Base-by-base conservation (phyloP, 2,797 vertebrate species). In the Pantherophis alleghaniensis region DNA sequence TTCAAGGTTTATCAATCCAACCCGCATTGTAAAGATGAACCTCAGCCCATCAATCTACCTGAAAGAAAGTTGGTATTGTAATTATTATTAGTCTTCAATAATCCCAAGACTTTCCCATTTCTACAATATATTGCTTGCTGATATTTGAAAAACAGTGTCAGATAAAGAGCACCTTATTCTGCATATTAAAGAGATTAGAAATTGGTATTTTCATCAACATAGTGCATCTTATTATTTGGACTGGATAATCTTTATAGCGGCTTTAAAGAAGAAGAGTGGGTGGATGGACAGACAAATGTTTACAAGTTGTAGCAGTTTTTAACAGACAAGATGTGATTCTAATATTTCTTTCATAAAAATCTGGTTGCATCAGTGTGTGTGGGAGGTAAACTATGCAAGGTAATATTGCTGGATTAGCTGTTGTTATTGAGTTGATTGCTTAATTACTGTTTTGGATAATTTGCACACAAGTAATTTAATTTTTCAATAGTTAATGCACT, bases 301-400 rank as follows among this genome's bases (percentile, higher is more conserved):
- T 74, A 74, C n/a, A 74, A 22, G 37, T 53, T 90, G 14, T 14
- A 66, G 53, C 24, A 86, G 26, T 87, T 90, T 93, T n/a, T 53
- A 90, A 22, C 16, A 66, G 26, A 47, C 24, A 86, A 90, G 88
- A 86, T 10, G 51, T 60, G 24, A 22, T 56, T 47, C 53, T 60
- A 26, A 26, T 66, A 42, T n/a, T 61, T 83, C n/a, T 69, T 37
- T 90, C 10, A 7, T 26, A 90, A 90, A 92, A 92, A 47, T 18
- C 59, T 93, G 32, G 83, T 57, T 90, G 32, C 59, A 37, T 66
- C 92, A 86, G 28, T 90, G 79, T 57, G 24, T 16, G 89, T 93
- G 92, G 92, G 92, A 87, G 89, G 92, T 93, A 93, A 90, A 87
- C 89, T 93, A 93, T 93, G 92, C 60, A 87, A 93, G 60, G 66